Percentiles rank a stretch among this genome's conserved stretches.
Conservation (phyloP, 2,113 vertebrate species). For the Equus quagga region DNA sequence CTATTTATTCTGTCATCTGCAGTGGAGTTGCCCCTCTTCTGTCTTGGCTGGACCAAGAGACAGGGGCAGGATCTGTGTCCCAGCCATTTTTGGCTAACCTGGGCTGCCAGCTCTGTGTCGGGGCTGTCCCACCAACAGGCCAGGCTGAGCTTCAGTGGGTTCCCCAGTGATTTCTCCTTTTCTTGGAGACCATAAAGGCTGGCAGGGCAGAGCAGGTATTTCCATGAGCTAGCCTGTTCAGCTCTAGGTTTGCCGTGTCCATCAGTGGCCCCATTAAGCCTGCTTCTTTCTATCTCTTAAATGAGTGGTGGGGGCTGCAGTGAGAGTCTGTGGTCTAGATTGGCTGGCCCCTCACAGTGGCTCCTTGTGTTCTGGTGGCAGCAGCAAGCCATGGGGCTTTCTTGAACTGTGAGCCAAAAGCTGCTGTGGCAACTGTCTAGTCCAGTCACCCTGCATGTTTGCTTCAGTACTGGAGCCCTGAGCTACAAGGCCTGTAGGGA, state of each 20-base stretch:
- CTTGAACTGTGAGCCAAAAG: slow-evolving; percentile 12
- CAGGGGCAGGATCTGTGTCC: background rate
- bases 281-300: background rate
- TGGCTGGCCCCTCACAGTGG: background rate
- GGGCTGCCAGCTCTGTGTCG: background rate
- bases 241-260: background rate
- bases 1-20: background rate
- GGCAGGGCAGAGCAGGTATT: background rate
- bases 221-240: background rate
- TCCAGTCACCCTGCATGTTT: background rate
- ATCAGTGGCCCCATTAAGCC: background rate
- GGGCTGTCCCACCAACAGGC: background rate
- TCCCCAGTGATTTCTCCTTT: background rate
- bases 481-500: background rate
- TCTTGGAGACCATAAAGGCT: background rate
- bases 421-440: background rate
- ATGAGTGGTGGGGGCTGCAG: background rate
- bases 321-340: background rate
- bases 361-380: background rate
- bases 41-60: background rate
- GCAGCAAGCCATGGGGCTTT: background rate
- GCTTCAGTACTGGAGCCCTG: background rate
- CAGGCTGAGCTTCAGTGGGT: background rate
- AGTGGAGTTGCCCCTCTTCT: background rate
- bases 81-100: background rate